Evolutionary conservation across 1,140 invertebrate genomes (phyloP).

Genomic region (Heliconius melpomene): DNA sequence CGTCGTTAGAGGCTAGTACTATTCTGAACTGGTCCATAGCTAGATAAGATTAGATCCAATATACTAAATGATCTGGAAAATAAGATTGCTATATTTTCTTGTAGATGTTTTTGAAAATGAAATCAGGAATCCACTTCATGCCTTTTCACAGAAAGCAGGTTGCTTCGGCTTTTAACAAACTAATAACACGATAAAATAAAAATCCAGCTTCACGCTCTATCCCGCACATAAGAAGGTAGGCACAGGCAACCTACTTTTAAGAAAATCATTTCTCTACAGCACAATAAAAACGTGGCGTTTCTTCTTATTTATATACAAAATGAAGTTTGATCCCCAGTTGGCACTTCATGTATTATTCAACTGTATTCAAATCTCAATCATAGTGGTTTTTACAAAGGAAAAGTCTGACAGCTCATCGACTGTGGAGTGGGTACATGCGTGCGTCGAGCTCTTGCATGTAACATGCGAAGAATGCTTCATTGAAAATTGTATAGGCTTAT

Average conservation of each 20-base stretch:
- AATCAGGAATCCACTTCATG: too few species aligned
- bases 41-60: background rate
- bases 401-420: background rate
- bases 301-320: constrained; percentile 4
- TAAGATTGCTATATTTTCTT: background rate
- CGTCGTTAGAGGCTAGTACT: background rate
- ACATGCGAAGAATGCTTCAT: constrained; percentile 13
- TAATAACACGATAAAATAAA: too few species aligned
- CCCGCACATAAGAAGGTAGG: too few species aligned
- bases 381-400: background rate
- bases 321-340: background rate
- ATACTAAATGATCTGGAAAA: background rate
- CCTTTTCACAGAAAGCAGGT: too few species aligned
- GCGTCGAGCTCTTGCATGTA: constrained; percentile 2
- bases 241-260: too few species aligned
- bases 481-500: background rate
- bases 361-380: background rate
- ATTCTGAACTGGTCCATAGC: background rate
- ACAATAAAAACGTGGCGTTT: background rate
- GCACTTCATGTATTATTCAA: background rate
- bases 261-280: background rate
- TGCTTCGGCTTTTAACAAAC: too few species aligned
- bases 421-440: background rate
- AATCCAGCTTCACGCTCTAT: too few species aligned
- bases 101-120: background rate